Base-by-base conservation (phyloP, 1,140 invertebrate species). In the Colletes latitarsis region DNA sequence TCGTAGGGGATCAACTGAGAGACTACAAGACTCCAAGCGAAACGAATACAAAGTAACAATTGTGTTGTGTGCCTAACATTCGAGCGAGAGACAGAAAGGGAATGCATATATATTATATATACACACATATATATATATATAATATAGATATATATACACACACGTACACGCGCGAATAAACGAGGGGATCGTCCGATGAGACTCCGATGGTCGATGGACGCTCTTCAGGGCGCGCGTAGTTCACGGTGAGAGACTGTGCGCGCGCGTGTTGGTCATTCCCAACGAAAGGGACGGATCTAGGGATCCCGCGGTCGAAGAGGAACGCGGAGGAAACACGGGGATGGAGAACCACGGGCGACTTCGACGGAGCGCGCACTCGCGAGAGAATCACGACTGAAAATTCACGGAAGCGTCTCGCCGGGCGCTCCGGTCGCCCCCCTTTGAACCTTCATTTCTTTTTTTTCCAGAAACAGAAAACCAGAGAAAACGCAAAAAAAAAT, bases 1-100 rank as follows among this genome's bases (percentile, higher is more conserved):
- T 85, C 79, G 77, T 67, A 75, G 82, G 69, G 73, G 75, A 76
- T 81, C 82, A 78, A 85, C 62, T 43, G 78, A 85, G 79, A 85
- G 77, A 85, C 82, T 85, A 85, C 46, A 84, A 84, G 72, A 81
- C 78, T 85, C 82, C 73, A 64, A 58, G 30, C 69, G 14, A 72
- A 64, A 55, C 6, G 46, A 66, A 55, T n/a, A 39, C 53, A 39
- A 55, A 46, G 46, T 3, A 64, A 81, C 64, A 70, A 71, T 17
- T 78, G 84, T 85, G 83, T 82, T 82, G 84, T 83, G 85, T 85
- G 83, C 81, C 81, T 86, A 86, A 76, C 71, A 76, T 62, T 12
- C 64, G 58, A 84, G 68, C 41, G 46, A 52, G 41, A 69, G 72
- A 73, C 52, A 49, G 17, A 41, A 41, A 39, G 14, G 17, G 55